phyloP scores from a whole-genome alignment of 2,888 invertebrate species.

The Acleris laterana region DNA sequence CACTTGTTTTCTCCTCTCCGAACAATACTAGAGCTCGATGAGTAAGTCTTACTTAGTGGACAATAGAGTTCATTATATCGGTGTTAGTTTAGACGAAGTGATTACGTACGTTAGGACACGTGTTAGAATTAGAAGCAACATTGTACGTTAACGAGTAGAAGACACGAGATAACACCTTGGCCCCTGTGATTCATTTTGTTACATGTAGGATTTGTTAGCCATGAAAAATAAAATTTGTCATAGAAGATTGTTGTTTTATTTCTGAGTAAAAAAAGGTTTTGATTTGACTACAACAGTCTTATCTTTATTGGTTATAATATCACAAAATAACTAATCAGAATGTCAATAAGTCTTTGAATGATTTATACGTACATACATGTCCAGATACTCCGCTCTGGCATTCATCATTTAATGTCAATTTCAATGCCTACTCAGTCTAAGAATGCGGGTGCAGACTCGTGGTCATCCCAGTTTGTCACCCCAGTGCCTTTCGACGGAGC shows the following conservation, averaged over 20 bases:
- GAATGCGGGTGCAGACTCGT: no score
- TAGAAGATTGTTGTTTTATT: conserved; percentile 45
- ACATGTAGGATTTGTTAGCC: conserved; percentile 75
- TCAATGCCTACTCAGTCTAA: no score
- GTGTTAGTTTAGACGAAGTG: conserved; percentile 49
- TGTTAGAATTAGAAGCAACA: conserved; percentile 55
- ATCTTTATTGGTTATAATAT: conserved; percentile 10
- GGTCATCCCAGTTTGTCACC: no score
- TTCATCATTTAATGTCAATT: no score
- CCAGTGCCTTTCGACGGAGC: no score
- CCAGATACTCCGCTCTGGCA: not conserved
- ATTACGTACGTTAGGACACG: conserved; percentile 50
- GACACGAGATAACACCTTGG: conserved; percentile 74
- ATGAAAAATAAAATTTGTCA: conserved; percentile 74
- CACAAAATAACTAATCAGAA: conserved; percentile 12
- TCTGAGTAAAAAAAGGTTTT: conserved; percentile 2
- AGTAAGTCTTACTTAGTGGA: conserved; percentile 21
- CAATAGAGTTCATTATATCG: conserved; percentile 55
- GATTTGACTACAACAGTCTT: conserved; percentile 35
- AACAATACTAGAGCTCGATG: conserved; percentile 17
- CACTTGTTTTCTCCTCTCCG: conserved; percentile 6
- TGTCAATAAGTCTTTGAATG: conserved; percentile 32
- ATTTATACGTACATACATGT: not conserved
- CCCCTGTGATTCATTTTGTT: conserved; percentile 83
- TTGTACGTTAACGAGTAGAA: conserved; percentile 55